Conservation (phyloP, 37 sponge, comb jelly and placozoan genomes). For the Spongilla lacustris region DNA sequence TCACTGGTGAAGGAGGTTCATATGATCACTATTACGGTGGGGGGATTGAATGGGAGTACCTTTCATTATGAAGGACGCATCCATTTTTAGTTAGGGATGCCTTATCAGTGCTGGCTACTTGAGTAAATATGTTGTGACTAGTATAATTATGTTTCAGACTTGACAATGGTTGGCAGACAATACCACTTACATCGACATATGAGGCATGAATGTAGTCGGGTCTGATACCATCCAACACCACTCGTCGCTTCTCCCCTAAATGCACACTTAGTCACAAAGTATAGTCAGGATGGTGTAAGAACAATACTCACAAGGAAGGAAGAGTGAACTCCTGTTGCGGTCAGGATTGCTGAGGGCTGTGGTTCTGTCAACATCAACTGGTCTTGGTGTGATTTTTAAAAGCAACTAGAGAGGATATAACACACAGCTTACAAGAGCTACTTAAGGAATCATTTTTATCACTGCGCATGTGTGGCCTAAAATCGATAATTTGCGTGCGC, state of each 20-base stretch:
- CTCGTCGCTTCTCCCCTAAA: conserved; percentile 18
- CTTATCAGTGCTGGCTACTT: too few species aligned
- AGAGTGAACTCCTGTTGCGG: conserved; percentile 1
- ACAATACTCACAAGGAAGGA: not conserved
- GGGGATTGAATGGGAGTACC: too few species aligned
- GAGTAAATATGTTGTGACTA: not conserved
- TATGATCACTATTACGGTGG: too few species aligned
- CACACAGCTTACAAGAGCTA: too few species aligned
- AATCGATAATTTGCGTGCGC: too few species aligned
- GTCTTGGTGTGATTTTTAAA: conserved; percentile 23
- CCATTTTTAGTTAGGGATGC: too few species aligned
- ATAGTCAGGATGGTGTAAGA: not conserved
- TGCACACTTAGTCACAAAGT: not conserved
- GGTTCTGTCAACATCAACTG: conserved; percentile 7
- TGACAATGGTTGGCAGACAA: too few species aligned
- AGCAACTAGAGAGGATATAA: conserved; percentile 12
- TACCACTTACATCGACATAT: conserved; percentile 40
- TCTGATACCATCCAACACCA: conserved; percentile 20
- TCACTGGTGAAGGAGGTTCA: too few species aligned
- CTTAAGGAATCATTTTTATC: too few species aligned
- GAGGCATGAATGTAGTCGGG: conserved; percentile 52
- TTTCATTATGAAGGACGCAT: too few species aligned
- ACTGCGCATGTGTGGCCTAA: too few species aligned
- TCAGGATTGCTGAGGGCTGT: not conserved
- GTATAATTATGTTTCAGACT: too few species aligned